phyloP scores from a whole-genome alignment of 2,888 invertebrate species.

The Ischnura elegans region DNA sequence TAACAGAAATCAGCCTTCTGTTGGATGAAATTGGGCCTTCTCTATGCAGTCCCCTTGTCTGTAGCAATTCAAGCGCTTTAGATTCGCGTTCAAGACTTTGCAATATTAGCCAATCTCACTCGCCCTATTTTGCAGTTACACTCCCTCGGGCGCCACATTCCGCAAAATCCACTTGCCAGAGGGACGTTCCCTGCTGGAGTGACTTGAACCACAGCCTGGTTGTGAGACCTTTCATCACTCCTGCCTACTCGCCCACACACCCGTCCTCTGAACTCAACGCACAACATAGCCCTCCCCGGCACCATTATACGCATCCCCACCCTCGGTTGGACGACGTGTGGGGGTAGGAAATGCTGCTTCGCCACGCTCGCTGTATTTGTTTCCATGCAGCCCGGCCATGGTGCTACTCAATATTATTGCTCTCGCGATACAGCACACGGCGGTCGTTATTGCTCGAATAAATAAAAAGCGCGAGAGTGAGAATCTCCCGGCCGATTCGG shows the following conservation, averaged over 20 bases:
- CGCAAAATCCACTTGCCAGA: no score
- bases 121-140: no score
- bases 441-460: background rate
- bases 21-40: no score
- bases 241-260: background rate
- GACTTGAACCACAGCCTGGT: background rate
- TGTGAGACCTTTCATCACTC: background rate
- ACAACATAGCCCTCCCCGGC: background rate
- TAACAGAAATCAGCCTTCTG: no score
- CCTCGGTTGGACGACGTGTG: background rate
- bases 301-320: background rate
- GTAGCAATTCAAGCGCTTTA: no score
- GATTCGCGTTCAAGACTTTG: no score
- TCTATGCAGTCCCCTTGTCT: no score
- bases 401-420: background rate
- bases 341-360: background rate
- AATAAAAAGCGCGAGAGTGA: background rate
- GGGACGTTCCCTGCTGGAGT: no score
- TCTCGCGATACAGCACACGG: background rate
- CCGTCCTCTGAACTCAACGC: background rate
- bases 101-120: no score
- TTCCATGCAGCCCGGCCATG: background rate
- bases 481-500: background rate
- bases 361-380: background rate
- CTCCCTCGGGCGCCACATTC: no score